Conservation (phyloP, 2,797 vertebrate species). For the Poecilia picta region DNA sequence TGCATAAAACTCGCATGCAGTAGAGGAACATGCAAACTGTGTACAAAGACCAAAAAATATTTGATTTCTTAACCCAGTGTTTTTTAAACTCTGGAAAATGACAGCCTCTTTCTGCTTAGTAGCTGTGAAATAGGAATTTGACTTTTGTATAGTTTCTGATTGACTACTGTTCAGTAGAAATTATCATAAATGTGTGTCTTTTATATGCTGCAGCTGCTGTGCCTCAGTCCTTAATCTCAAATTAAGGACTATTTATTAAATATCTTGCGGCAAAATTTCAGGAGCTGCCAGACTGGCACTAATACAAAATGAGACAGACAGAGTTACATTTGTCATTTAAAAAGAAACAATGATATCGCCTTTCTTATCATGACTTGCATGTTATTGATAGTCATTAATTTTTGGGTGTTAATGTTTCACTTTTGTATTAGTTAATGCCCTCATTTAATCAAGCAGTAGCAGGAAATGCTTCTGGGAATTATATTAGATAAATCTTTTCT, state of each 20-base stretch:
- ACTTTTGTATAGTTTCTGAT: not conserved
- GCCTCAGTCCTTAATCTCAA: not conserved
- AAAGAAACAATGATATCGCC: slow-evolving; percentile 1
- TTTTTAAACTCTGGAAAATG: not conserved
- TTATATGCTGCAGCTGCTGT: not conserved
- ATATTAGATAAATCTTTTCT: slow-evolving; percentile 36
- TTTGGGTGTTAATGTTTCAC: slow-evolving; percentile 29
- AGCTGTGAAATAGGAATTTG: not conserved
- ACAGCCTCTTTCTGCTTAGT: not conserved
- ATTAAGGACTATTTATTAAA: not conserved
- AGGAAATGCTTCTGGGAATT: slow-evolving; percentile 14
- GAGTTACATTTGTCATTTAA: not conserved
- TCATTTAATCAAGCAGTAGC: slow-evolving; percentile 28
- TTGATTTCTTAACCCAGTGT: not conserved
- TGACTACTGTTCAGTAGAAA: not conserved
- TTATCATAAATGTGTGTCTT: not conserved
- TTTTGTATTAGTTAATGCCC: slow-evolving; percentile 18
- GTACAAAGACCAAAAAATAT: not conserved
- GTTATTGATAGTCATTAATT: slow-evolving; percentile 27
- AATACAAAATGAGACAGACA: not conserved
- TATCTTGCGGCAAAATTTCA: not conserved
- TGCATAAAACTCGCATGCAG: not conserved
- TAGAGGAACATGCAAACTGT: not conserved
- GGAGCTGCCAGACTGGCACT: not conserved
- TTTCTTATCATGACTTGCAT: slow-evolving; percentile 20